Conservation (phyloP, 2,888 invertebrate genomes). For the Molorchus minor region DNA sequence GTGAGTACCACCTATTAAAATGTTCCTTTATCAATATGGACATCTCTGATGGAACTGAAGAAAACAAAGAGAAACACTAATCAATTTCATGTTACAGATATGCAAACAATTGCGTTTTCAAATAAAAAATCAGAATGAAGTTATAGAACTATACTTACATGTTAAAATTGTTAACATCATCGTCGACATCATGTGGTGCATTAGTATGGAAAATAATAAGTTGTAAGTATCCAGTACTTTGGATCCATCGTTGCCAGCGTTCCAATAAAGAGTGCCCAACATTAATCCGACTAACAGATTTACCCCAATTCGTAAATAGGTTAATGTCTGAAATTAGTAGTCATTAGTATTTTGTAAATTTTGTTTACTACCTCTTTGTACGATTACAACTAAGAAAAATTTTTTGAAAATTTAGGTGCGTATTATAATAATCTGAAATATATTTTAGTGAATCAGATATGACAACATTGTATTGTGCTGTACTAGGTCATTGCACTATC, state of each 20-base stretch:
- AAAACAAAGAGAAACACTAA: constrained; percentile 26
- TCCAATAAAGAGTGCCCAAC: constrained; percentile 78
- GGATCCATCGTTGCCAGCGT: constrained; percentile 79
- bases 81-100: not conserved
- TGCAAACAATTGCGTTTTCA: not conserved
- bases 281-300: constrained; percentile 80
- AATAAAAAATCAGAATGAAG: constrained; percentile 1
- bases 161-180: constrained; percentile 91
- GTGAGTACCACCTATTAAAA: constrained; percentile 88
- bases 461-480: too few relatives aligned
- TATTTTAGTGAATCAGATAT: too few relatives aligned
- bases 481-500: too few relatives aligned
- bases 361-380: too few relatives aligned
- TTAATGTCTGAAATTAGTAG: constrained; percentile 71
- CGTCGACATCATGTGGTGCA: constrained; percentile 92
- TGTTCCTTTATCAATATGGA: constrained; percentile 83
- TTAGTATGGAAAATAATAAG: constrained; percentile 87
- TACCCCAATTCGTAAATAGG: constrained; percentile 78
- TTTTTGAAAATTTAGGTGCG: not conserved
- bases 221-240: constrained; percentile 85
- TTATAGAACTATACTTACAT: constrained; percentile 68
- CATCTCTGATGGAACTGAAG: constrained; percentile 83
- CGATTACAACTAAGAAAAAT: too few relatives aligned
- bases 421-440: not conserved
- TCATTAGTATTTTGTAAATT: not conserved